Evolutionary conservation across 2,797 vertebrate species (phyloP).

Genomic region (Discoglossus pictus): DNA sequence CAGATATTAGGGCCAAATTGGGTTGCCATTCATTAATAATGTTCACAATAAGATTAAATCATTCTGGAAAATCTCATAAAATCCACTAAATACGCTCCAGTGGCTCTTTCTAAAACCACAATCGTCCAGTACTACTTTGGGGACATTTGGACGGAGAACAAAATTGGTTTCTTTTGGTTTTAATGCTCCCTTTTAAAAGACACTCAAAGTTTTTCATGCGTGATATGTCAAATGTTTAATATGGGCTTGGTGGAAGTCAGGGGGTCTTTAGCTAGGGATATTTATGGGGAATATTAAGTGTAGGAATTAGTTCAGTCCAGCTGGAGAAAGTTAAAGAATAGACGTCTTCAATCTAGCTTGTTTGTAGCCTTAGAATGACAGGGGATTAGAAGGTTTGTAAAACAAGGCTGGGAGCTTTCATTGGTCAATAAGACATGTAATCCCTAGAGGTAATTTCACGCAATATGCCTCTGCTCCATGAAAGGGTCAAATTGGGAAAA

Average conservation of each 20-base stretch:
- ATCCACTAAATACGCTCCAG: slow-evolving; percentile 76
- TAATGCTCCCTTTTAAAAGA: slow-evolving; percentile 74
- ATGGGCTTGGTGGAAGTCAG: slow-evolving; percentile 69
- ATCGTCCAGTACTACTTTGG: slow-evolving; percentile 69
- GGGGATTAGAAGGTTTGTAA: slow-evolving; percentile 81
- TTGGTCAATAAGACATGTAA: slow-evolving; percentile 79
- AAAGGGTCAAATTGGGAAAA: slow-evolving; percentile 78
- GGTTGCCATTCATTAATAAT: slow-evolving; percentile 87
- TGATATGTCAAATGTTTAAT: slow-evolving; percentile 74
- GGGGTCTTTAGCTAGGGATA: slow-evolving; percentile 69
- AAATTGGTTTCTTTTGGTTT: slow-evolving; percentile 74
- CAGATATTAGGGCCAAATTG: slow-evolving; percentile 84
- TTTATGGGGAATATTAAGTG: slow-evolving; percentile 74
- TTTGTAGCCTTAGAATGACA: slow-evolving; percentile 76
- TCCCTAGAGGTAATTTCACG: slow-evolving; percentile 86
- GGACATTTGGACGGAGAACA: slow-evolving; percentile 67
- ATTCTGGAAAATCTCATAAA: slow-evolving; percentile 80
- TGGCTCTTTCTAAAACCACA: slow-evolving; percentile 68
- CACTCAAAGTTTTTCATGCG: slow-evolving; percentile 72
- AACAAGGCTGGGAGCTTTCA: slow-evolving; percentile 73
- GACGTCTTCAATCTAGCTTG: slow-evolving; percentile 66
- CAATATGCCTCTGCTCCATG: slow-evolving; percentile 80
- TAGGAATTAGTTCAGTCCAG: slow-evolving; percentile 70
- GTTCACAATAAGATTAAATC: slow-evolving; percentile 86
- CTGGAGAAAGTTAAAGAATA: slow-evolving; percentile 69